These are phyloP conservation scores for Serilophus lunatus DNA, from an alignment of 2,113 vertebrate species.

Conservation along the genomic window DNA sequence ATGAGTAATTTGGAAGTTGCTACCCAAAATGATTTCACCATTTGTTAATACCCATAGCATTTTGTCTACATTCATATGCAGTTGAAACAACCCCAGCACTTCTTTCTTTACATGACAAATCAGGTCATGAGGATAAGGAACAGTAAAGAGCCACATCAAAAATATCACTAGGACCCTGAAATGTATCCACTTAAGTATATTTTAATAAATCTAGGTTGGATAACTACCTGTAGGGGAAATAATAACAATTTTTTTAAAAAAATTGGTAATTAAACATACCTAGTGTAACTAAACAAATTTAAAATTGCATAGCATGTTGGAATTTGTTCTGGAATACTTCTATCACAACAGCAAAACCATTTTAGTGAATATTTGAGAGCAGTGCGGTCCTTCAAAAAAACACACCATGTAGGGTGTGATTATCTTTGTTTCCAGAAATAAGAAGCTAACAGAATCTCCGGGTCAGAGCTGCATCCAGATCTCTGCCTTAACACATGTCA, in stretches of 20 bases:
- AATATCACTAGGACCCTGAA: not conserved
- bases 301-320: not conserved
- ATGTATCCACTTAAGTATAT: not conserved
- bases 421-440: not conserved
- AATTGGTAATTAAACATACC: not conserved
- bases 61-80: not conserved
- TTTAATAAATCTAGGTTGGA: not conserved
- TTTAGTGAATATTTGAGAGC: not conserved
- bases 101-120: not conserved
- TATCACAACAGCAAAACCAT: not conserved
- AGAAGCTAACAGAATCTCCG: not conserved
- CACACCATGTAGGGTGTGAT: not conserved
- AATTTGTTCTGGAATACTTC: not conserved
- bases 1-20: not conserved
- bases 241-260: not conserved
- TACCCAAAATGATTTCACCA: not conserved
- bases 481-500: not conserved
- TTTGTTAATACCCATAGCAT: not conserved
- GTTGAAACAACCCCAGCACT: not conserved
- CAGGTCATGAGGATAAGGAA: not conserved
- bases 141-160: not conserved
- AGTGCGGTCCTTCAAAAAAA: not conserved
- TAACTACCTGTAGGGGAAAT: not conserved
- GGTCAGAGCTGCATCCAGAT: not conserved
- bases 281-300: not conserved